These are phyloP conservation scores for Drosophila pseudoobscura DNA, from an alignment of 1,140 invertebrate genomes.

Conservation along the genomic window DNA sequence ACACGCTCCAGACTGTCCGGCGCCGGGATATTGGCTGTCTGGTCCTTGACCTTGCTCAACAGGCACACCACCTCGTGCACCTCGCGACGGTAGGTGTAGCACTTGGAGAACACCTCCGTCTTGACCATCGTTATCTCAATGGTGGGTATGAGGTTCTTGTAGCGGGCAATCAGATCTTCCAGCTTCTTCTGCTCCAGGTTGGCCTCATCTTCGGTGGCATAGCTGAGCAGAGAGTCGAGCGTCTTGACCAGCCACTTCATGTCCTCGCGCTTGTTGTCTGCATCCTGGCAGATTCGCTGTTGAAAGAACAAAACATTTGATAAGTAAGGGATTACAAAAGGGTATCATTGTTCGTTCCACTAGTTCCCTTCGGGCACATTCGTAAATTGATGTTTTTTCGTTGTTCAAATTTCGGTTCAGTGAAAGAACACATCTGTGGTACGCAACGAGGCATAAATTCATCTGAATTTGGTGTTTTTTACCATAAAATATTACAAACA, in stretches of 20 bases:
- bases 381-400: no score
- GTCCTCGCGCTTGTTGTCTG: slow-evolving; percentile 94
- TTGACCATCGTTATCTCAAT: slow-evolving; percentile 96
- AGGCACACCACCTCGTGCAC: slow-evolving; percentile 92
- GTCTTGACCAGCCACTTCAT: slow-evolving; percentile 97
- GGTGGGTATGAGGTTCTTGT: slow-evolving; percentile 95
- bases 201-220: slow-evolving; percentile 91
- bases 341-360: no score
- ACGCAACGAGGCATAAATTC: no score
- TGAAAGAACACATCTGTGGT: no score
- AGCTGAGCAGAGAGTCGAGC: slow-evolving; percentile 92
- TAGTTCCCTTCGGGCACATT: no score
- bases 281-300: slow-evolving; percentile 94
- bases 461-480: no score
- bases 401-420: no score
- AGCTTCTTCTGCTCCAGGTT: slow-evolving; percentile 91
- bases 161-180: slow-evolving; percentile 92
- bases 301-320: slow-evolving; percentile 46
- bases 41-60: slow-evolving; percentile 89
- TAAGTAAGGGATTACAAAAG: not conserved
- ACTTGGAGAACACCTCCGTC: slow-evolving; percentile 95
- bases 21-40: slow-evolving; percentile 86
- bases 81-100: slow-evolving; percentile 95
- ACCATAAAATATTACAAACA: no score
- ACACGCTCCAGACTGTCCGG: slow-evolving; percentile 90